A percentile compares a stretch with the other conserved stretches of the same genome.
These are phyloP conservation scores for Parapsyche elsis DNA, from an alignment of 1,140 invertebrate genomes.

Conservation along the genomic window DNA sequence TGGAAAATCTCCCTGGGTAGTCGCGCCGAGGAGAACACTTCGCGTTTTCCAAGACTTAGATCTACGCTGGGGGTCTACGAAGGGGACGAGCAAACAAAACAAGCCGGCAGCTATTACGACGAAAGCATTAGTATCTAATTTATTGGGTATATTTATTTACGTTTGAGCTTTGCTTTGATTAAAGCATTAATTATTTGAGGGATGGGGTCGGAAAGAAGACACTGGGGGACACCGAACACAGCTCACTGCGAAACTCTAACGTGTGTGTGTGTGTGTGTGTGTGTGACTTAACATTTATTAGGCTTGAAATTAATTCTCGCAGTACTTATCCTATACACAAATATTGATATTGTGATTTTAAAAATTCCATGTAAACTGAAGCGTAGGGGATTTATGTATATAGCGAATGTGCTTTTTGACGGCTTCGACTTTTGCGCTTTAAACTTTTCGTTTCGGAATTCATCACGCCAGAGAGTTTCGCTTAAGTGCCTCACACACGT, in stretches of 20 bases:
- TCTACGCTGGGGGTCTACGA: background rate
- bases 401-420: background rate
- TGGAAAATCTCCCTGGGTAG: background rate
- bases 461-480: background rate
- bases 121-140: slow-evolving; percentile 37
- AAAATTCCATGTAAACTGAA: background rate
- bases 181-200: slow-evolving; percentile 29
- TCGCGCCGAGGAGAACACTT: background rate
- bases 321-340: too few relatives aligned
- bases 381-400: background rate
- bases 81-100: slow-evolving; percentile 9
- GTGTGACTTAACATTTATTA: too few relatives aligned
- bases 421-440: background rate
- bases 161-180: slow-evolving; percentile 38
- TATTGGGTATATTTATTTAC: slow-evolving; percentile 40
- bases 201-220: background rate
- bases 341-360: too few relatives aligned
- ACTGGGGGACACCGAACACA: background rate
- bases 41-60: background rate
- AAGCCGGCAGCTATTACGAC: slow-evolving; percentile 19
- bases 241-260: background rate
- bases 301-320: too few relatives aligned
- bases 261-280: too few relatives aligned
- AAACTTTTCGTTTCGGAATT: slow-evolving; percentile 11
- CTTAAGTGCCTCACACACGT: background rate